phyloP scores from a whole-genome alignment of 2,797 vertebrate species.

The Hoplostethus mediterraneus region DNA sequence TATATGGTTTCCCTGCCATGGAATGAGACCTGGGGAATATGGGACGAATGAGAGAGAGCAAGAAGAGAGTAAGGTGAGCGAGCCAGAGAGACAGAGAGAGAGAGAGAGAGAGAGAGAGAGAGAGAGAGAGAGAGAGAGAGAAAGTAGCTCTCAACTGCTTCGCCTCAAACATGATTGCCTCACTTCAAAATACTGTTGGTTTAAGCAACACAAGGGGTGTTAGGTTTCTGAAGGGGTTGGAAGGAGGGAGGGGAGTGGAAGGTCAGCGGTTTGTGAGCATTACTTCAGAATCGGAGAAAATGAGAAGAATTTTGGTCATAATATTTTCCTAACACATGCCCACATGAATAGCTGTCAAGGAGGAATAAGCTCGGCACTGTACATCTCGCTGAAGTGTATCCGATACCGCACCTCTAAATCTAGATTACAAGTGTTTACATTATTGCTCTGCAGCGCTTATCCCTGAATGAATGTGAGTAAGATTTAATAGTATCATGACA shows the following conservation, averaged over 20 bases:
- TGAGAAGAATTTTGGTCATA: constrained; percentile 52
- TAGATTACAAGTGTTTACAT: constrained; percentile 56
- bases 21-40: constrained; percentile 66
- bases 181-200: constrained; percentile 79
- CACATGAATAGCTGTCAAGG: constrained; percentile 46
- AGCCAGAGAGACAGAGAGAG: constrained; percentile 12
- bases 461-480: constrained; percentile 60
- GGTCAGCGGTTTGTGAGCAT: constrained; percentile 64
- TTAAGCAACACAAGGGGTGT: constrained; percentile 76
- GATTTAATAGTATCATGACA: constrained; percentile 40
- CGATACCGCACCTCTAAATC: constrained; percentile 22
- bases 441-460: constrained; percentile 37
- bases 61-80: constrained; percentile 16
- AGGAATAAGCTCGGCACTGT: background rate
- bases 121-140: constrained; percentile 18
- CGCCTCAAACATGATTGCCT: constrained; percentile 74
- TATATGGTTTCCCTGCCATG: constrained; percentile 65
- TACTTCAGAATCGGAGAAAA: constrained; percentile 63
- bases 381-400: constrained; percentile 53
- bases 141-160: constrained; percentile 57
- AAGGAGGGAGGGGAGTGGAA: constrained; percentile 29
- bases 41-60: constrained; percentile 62
- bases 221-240: constrained; percentile 60
- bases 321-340: constrained; percentile 59
- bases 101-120: constrained; percentile 13